phyloP scores from a whole-genome alignment of 2,113 vertebrate species.

The Bothrops jararaca region DNA sequence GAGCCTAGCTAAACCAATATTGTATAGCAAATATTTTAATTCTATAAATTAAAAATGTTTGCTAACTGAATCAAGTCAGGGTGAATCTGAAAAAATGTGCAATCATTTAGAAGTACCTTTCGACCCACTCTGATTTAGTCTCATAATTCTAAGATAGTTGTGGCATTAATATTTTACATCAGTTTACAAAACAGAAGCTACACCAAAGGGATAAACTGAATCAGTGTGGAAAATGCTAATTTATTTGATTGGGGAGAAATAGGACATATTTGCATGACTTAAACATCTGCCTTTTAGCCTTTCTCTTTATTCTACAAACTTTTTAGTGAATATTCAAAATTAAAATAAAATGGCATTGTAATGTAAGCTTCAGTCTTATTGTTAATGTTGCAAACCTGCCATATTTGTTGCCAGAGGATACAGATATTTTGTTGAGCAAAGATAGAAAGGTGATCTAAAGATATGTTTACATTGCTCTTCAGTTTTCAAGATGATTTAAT shows the following conservation, averaged over 20 bases:
- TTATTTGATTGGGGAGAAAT: background rate
- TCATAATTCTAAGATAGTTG: slow-evolving; percentile 4
- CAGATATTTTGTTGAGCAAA: slow-evolving; percentile 43
- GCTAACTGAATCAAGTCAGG: background rate
- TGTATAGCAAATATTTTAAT: background rate
- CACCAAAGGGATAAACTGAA: background rate
- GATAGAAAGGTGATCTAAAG: slow-evolving; percentile 45
- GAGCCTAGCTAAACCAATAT: background rate
- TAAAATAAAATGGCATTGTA: slow-evolving; percentile 39
- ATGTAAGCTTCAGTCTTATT: slow-evolving; percentile 42
- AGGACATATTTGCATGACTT: background rate
- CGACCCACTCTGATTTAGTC: background rate
- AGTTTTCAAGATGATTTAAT: slow-evolving; percentile 52
- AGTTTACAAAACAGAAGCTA: slow-evolving; percentile 26
- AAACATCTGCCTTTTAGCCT: background rate
- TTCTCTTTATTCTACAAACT: background rate
- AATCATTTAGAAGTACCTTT: background rate
- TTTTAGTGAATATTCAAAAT: slow-evolving; percentile 29
- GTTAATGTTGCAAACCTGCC: slow-evolving; percentile 45
- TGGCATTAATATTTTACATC: slow-evolving; percentile 33
- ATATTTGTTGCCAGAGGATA: slow-evolving; percentile 65
- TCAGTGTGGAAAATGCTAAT: background rate
- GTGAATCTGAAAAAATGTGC: background rate
- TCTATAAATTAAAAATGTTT: background rate
- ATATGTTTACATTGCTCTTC: slow-evolving; percentile 30